Base-by-base conservation (phyloP, 2,888 invertebrate genomes). In the Stegophylla sp. region DNA sequence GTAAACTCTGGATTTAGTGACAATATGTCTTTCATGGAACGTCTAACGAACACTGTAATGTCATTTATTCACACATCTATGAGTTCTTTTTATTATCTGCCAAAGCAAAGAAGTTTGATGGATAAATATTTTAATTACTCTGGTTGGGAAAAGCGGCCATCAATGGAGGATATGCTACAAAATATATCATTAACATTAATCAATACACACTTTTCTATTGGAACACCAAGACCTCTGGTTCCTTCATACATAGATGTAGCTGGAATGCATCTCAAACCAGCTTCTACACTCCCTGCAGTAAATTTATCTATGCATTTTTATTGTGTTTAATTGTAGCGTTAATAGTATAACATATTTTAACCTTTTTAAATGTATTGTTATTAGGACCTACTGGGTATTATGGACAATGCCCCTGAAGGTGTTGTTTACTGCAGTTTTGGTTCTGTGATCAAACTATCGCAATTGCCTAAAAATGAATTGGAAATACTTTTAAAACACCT, bases 231-330 rank as follows among this genome's bases (percentile, higher is more conserved):
- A 48, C 81, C 83, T 23, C 59, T 81, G 45, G 61, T 81, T 13
- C 81, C 83, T 23, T 64, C 74, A 3, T 64, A 81, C n/a, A 43
- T 83, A 72, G 82, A 83, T 61, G 73, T 83, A 20, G 83, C 81
- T 23, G 83, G 83, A 23, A 72, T 82, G 83, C 82, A 79, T 73
- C 64, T 83, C 13, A 74, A 77, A 73, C 67, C 75, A 53, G 77
- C 77, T 59, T 56, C 67, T 59, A 9, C 20, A 28, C 77, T 77
- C 0, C 67, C 77, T 20, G 9, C 67, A 34, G 77, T 77, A 64
- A 56, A 67, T 61, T 28, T 17, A 48, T 53, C 23, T 13, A 12
- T 51, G 23, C 1, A 59, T 61, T 12, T 43, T 15, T 20, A 23
- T 45, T 34, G 28, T 34, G 15, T 10, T 64, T 75, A 48, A 63